Percentiles rank a stretch among this genome's conserved stretches.
These are phyloP conservation scores for Pristionchus pacificus DNA, from an alignment of 1,140 invertebrate species.

Conservation along the genomic window DNA sequence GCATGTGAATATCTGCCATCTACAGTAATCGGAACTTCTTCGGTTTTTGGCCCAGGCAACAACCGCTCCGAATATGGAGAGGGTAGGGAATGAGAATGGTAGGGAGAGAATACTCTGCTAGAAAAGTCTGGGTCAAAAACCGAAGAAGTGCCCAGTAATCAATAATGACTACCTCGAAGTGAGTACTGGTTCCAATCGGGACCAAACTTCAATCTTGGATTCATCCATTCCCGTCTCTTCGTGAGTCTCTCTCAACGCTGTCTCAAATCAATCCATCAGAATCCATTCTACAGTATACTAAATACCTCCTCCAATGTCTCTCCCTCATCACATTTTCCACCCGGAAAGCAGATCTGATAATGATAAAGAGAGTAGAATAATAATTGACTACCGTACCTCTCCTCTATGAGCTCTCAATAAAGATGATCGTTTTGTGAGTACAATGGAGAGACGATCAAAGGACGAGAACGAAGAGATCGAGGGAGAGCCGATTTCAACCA, in stretches of 20 bases:
- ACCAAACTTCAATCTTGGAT: background rate
- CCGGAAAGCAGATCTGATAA: background rate
- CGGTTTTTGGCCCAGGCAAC: too few relatives aligned
- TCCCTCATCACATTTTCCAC: background rate
- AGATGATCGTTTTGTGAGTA: background rate
- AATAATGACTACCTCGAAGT: too few relatives aligned
- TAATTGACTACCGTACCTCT: background rate
- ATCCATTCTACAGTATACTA: background rate
- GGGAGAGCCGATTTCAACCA: too few relatives aligned
- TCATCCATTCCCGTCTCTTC: background rate
- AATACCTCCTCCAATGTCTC: background rate
- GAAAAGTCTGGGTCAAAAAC: too few relatives aligned
- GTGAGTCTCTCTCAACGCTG: background rate
- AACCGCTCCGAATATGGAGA: too few relatives aligned
- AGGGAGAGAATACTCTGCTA: too few relatives aligned
- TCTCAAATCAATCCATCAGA: background rate
- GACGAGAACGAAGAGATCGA: background rate
- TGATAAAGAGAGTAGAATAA: background rate
- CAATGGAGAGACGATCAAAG: background rate
- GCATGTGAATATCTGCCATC: background rate
- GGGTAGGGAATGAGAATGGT: background rate
- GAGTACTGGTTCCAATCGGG: background rate
- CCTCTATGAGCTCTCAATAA: background rate
- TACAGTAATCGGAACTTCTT: background rate
- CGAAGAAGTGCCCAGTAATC: too few relatives aligned